A percentile compares a stretch with the other conserved stretches of the same genome.
Evolutionary conservation across 1,140 invertebrate genomes (phyloP).

Genomic region (Drosophila athabasca): DNA sequence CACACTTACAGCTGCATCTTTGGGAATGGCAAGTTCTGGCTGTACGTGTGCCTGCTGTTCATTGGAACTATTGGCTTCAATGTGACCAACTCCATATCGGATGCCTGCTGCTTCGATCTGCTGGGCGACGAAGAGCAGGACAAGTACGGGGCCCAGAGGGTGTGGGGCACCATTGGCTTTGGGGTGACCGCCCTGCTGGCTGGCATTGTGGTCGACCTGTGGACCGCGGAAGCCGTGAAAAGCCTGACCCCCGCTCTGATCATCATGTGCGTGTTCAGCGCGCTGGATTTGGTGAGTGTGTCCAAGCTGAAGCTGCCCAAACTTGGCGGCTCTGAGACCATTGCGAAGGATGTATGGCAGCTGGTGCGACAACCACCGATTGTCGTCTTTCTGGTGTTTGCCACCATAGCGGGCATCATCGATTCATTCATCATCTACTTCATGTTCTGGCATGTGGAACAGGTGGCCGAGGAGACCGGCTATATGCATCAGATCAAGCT

Average conservation of each 20-base stretch:
- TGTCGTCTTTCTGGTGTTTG: conserved; percentile 88
- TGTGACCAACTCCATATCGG: conserved; percentile 90
- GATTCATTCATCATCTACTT: conserved; percentile 92
- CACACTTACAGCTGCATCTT: conserved; percentile 84
- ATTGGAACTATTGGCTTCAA: conserved; percentile 90
- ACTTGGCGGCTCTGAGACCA: conserved; percentile 86
- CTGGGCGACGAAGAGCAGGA: conserved; percentile 87
- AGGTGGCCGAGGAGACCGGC: conserved; percentile 87
- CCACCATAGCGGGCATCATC: conserved; percentile 88
- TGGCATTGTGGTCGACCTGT: conserved; percentile 87
- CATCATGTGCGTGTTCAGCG: conserved; percentile 86
- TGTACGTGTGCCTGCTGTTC: conserved; percentile 88
- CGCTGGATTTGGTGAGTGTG: conserved; percentile 87
- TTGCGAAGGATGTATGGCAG: conserved; percentile 86
- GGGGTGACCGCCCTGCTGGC: conserved; percentile 88
- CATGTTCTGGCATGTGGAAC: conserved; percentile 91
- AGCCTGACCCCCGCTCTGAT: conserved; percentile 89
- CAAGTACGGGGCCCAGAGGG: conserved; percentile 90
- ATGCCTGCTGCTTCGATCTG: conserved; percentile 92
- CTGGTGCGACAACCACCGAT: conserved; percentile 87
- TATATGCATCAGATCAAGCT: conserved; percentile 88
- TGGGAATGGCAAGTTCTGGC: conserved; percentile 87
- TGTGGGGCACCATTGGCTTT: conserved; percentile 92
- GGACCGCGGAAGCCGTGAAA: conserved; percentile 85
- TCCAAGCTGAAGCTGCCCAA: conserved; percentile 86